A percentile compares a stretch with the other conserved stretches of the same genome.
Evolutionary conservation across 2,797 vertebrate species (phyloP).

Genomic region (Eulemur coronatus): DNA sequence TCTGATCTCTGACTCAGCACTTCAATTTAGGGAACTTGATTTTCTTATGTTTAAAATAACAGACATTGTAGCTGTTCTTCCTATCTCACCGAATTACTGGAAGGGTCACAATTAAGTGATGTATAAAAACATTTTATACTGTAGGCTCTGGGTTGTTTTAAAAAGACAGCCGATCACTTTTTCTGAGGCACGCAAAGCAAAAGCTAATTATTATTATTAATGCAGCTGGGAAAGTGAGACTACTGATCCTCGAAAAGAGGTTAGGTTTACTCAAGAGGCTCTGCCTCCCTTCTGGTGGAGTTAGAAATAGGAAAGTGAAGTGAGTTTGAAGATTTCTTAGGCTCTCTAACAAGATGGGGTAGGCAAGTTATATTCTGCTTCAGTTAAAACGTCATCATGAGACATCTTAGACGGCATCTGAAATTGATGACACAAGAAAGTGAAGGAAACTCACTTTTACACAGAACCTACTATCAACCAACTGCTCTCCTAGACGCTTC

Average conservation of each 20-base stretch:
- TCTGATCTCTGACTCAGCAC: neutral
- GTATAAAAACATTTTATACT: neutral
- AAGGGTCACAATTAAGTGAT: neutral
- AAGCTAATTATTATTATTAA: neutral
- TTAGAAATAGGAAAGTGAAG: neutral
- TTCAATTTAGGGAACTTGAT: neutral
- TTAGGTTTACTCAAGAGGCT: neutral
- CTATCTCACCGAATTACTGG: neutral
- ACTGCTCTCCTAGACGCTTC: neutral
- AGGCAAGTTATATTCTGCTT: neutral
- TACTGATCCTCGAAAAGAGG: neutral
- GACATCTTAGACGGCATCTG: neutral
- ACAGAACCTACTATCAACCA: neutral
- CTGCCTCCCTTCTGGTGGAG: too few species aligned
- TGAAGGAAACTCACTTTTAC: neutral
- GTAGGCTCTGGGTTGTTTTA: neutral
- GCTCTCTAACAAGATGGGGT: neutral
- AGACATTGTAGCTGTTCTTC: neutral
- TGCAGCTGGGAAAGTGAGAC: neutral
- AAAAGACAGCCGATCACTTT: neutral
- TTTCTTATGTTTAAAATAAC: neutral
- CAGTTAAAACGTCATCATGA: neutral
- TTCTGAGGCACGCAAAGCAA: neutral
- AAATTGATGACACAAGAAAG: neutral
- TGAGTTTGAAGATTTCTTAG: neutral